Evolutionary conservation across 2,797 vertebrate species (phyloP).

Genomic region (Limosa lapponica): DNA sequence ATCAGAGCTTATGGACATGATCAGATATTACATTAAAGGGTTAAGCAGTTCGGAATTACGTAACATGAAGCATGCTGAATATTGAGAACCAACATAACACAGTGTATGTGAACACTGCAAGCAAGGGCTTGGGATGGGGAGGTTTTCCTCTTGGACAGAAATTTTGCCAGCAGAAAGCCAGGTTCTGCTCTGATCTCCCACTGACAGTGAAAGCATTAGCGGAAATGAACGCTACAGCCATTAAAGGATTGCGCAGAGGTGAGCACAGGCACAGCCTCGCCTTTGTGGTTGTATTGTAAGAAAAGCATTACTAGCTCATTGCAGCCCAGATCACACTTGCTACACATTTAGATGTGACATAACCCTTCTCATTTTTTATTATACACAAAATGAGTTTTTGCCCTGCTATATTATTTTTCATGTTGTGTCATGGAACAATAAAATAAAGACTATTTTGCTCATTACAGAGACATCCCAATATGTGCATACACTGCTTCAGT

Average conservation of each 20-base stretch:
- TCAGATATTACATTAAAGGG: neutral
- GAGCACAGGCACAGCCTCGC: neutral
- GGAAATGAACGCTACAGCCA: neutral
- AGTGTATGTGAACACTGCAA: neutral
- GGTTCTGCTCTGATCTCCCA: neutral
- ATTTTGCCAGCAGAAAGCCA: neutral
- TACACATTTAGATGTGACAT: neutral
- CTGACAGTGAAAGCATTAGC: neutral
- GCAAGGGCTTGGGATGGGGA: neutral
- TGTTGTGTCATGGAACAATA: neutral
- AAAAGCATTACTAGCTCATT: neutral
- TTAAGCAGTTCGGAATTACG: neutral
- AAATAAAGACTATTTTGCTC: neutral
- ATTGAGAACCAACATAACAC: neutral
- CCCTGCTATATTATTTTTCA: neutral
- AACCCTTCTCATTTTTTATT: neutral
- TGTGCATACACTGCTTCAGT: neutral
- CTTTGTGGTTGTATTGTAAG: neutral
- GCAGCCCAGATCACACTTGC: neutral
- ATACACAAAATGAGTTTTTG: neutral
- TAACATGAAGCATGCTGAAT: neutral
- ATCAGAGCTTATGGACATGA: neutral
- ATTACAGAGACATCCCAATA: neutral
- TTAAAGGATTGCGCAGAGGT: neutral
- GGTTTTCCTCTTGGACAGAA: neutral